Evolutionary conservation across 2,113 vertebrate genomes (phyloP).

Genomic region (Crotalus horridus): DNA sequence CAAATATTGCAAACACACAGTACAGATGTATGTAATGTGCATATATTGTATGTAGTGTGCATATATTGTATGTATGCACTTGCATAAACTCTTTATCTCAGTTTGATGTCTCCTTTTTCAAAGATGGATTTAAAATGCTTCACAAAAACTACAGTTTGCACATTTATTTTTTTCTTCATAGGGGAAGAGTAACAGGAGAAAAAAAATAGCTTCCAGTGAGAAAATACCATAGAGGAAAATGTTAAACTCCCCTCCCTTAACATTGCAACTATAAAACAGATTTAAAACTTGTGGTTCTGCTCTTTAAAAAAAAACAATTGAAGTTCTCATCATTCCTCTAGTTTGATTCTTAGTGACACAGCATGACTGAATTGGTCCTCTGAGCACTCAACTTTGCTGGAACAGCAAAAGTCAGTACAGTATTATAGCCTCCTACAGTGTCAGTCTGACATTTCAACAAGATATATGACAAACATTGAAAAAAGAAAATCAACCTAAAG

Average conservation of each 20-base stretch:
- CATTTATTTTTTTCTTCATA: neutral
- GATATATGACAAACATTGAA: neutral
- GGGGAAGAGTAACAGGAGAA: neutral
- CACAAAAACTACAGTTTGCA: neutral
- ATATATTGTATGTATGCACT: neutral
- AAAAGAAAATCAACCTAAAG: neutral
- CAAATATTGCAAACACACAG: neutral
- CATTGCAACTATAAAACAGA: neutral
- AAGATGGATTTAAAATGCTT: neutral
- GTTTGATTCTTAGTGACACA: neutral
- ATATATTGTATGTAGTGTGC: neutral
- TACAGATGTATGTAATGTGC: neutral
- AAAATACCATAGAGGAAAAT: neutral
- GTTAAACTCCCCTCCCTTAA: neutral
- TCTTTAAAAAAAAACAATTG: neutral
- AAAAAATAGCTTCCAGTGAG: neutral
- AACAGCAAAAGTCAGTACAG: neutral
- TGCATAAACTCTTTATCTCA: neutral
- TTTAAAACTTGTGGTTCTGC: neutral
- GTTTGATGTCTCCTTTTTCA: neutral
- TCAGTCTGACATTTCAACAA: neutral
- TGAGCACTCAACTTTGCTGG: neutral
- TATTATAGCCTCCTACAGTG: neutral
- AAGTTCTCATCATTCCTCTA: neutral
- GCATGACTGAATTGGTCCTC: neutral